These are phyloP conservation scores for Sialia sialis DNA, from an alignment of 2,113 vertebrate genomes.

Conservation along the genomic window DNA sequence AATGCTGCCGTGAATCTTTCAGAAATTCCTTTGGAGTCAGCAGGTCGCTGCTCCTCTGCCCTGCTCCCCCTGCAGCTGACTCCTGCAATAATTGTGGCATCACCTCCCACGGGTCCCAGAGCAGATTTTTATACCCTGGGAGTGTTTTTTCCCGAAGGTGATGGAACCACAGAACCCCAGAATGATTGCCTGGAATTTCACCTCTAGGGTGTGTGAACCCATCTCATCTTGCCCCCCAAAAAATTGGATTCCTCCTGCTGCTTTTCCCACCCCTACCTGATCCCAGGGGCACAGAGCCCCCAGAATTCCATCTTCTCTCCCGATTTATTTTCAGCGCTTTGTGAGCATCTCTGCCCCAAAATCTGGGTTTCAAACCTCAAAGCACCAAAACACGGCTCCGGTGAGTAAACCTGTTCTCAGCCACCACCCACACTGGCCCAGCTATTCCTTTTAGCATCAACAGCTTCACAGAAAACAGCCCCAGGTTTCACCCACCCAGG, in stretches of 20 bases:
- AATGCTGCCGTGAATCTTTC: not conserved
- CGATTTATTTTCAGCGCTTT: rapidly evolving
- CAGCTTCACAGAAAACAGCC: constrained; percentile 43
- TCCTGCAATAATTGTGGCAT: not conserved
- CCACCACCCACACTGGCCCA: constrained; percentile 22
- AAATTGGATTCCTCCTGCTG: rapidly evolving
- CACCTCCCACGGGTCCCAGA: rapidly evolving
- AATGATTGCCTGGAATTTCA: not conserved
- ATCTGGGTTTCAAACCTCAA: not conserved
- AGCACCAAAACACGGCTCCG: not conserved
- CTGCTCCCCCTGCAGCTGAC: not conserved
- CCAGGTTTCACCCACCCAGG: not conserved
- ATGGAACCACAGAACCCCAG: not conserved
- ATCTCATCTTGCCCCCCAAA: not conserved
- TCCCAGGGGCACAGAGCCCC: not conserved
- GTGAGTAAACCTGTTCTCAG: constrained; percentile 16
- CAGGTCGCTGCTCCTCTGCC: not conserved
- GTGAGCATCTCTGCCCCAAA: not conserved
- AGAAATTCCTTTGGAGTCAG: constrained; percentile 46
- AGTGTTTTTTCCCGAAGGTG: not conserved
- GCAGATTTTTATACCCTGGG: too few relatives aligned
- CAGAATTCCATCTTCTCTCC: not conserved
- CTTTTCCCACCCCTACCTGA: not conserved
- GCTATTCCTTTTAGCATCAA: not conserved
- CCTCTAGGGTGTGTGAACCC: rapidly evolving